Evolutionary conservation across 2,797 vertebrate species (phyloP).

Genomic region (Chelon auratus): DNA sequence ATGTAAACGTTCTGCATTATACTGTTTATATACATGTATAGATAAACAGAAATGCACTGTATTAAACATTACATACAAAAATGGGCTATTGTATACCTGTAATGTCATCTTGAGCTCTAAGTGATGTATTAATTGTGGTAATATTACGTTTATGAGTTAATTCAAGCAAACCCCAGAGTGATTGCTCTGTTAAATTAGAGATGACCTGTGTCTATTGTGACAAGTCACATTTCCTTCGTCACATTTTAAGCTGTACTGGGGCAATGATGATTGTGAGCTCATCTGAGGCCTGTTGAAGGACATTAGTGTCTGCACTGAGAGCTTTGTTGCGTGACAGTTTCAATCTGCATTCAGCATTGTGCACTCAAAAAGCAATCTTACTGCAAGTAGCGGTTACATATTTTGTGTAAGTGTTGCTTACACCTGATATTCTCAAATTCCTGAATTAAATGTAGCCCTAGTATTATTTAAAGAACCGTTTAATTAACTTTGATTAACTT

Average conservation of each 20-base stretch:
- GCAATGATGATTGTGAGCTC: neutral
- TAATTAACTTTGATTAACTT: neutral
- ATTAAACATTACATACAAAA: too few species aligned
- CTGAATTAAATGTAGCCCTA: neutral
- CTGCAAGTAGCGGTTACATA: neutral
- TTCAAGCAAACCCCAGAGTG: neutral
- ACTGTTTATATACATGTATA: neutral
- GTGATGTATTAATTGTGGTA: conserved; percentile 6
- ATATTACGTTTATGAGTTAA: neutral
- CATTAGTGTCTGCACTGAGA: neutral
- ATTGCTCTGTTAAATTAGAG: conserved; percentile 9
- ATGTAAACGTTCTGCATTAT: neutral
- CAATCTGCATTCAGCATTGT: neutral
- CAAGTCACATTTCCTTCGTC: conserved; percentile 24
- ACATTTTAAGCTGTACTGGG: neutral
- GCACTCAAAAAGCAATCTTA: conserved; percentile 10
- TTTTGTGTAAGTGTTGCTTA: neutral
- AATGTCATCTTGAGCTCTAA: neutral
- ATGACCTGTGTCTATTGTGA: conserved; percentile 24
- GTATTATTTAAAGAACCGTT: neutral
- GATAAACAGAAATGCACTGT: neutral
- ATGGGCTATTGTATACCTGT: neutral
- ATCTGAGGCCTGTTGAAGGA: conserved; percentile 7
- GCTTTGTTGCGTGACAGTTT: neutral
- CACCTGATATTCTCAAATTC: neutral